These are phyloP conservation scores for Alethe castanea DNA, from an alignment of 2,113 vertebrate species.

Conservation along the genomic window DNA sequence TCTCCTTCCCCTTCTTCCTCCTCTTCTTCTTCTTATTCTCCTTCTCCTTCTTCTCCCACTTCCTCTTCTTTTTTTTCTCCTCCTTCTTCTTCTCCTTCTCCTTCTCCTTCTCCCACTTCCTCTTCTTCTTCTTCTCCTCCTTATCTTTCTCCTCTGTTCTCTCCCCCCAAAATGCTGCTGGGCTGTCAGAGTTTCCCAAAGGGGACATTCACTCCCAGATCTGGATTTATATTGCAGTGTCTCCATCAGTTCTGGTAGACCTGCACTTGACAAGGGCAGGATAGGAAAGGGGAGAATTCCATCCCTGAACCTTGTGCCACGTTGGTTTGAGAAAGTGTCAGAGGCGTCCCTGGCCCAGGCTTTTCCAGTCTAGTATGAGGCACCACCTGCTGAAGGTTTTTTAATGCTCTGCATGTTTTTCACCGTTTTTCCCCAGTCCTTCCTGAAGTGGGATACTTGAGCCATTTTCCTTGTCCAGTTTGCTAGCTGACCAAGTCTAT, in stretches of 20 bases:
- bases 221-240: neutral
- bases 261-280: neutral
- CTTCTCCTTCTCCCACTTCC: neutral
- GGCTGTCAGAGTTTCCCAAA: neutral
- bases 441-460: neutral
- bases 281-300: neutral
- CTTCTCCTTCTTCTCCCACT: neutral
- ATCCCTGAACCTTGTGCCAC: neutral
- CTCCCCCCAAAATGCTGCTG: neutral
- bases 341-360: neutral
- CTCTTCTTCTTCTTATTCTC: too few relatives aligned
- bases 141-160: neutral
- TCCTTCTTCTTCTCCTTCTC: neutral
- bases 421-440: neutral
- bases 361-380: neutral
- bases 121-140: neutral
- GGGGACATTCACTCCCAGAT: neutral
- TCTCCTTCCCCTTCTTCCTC: accelerated
- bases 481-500: neutral
- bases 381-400: neutral
- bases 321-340: neutral
- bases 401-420: neutral
- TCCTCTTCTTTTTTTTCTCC: neutral
- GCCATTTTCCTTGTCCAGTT: neutral
- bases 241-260: neutral